A percentile compares a stretch with the other conserved stretches of the same genome.
Evolutionary conservation across 2,888 invertebrate genomes (phyloP).

Genomic region (Mamestra brassicae): DNA sequence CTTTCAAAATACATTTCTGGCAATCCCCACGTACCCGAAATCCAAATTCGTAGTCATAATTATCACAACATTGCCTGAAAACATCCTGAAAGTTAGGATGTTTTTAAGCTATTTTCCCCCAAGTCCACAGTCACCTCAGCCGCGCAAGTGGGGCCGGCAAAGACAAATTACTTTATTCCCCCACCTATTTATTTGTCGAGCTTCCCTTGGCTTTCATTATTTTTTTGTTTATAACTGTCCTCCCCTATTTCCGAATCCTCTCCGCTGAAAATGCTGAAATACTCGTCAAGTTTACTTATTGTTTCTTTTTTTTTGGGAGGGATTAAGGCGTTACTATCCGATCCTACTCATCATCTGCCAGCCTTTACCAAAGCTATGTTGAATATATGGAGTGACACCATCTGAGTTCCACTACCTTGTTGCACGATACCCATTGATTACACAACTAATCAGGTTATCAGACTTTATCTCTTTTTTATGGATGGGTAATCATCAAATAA

Average conservation of each 20-base stretch:
- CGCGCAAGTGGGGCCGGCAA: slow-evolving; percentile 70
- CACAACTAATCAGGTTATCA: no score
- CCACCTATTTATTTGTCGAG: slow-evolving; percentile 82
- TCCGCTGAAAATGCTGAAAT: slow-evolving; percentile 54
- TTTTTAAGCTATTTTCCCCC: neutral
- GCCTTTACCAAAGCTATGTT: neutral
- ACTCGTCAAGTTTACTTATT: slow-evolving; percentile 50
- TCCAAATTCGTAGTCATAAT: no score
- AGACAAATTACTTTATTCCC: slow-evolving; percentile 85
- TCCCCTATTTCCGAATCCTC: slow-evolving; percentile 71
- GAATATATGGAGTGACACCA: no score
- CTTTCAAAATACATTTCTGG: no score
- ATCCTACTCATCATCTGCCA: neutral
- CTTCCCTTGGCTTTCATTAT: slow-evolving; percentile 76
- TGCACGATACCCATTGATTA: no score
- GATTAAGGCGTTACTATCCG: neutral
- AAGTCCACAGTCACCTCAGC: slow-evolving; percentile 62
- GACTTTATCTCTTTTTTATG: no score
- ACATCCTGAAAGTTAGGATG: no score
- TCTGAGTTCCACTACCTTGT: no score
- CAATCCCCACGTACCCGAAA: no score
- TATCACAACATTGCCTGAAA: no score
- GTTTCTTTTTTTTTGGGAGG: slow-evolving; percentile 20
- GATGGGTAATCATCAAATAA: no score
- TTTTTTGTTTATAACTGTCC: slow-evolving; percentile 77